Evolutionary conservation across 2,113 vertebrate genomes (phyloP), one percentile per base, ranked within the genome.

Genomic region (Vombatus ursinus): DNA sequence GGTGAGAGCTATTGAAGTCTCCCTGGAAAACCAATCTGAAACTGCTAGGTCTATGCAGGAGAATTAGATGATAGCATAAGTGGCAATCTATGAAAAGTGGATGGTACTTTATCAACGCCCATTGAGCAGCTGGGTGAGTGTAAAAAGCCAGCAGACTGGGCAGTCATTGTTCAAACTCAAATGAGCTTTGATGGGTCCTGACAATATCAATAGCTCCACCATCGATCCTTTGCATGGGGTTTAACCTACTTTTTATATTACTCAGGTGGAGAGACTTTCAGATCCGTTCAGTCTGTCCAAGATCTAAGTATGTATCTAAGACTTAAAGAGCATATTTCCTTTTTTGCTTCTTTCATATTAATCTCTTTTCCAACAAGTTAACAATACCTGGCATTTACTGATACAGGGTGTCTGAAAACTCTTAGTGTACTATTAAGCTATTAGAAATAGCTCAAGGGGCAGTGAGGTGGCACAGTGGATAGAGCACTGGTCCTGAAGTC

Each of bases 191-290:
- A 97, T 98, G 95, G 90, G 53, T 93, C 95, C 53, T 95, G 84
- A 92, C 93, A 93, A 49, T 37, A 95, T 98, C 93, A 90, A 95
- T 93, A 90, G 37, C 51, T 96, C 97, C 94, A 94, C 52, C 92
- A 96, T 93, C 95, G 94, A 95, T 95, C 44, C 97, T 95, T 95
- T 94, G 14, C 68, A 52, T 97, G 93, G 90, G 53, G 52, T 10
- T 68, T 84, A 84, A 22, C 23, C 94, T 94, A 77, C 91, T 97
- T 97, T 97, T 52, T 50, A 0, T 77, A 95, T 91, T 57, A 92
- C 92, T 96, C 57, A 47, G 19, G 2, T 92, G 47, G 48, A 25
- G 48, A 95, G 47, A 52, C 44, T 95, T 93, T n/a, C 31, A 37
- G 53, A 91, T 61, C 52, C 0, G 6, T 48, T 3, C 51, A 26